Evolutionary conservation across 2,113 vertebrate genomes (phyloP), one percentile per base, ranked within the genome.

Genomic region (Emydura subglobosa): DNA sequence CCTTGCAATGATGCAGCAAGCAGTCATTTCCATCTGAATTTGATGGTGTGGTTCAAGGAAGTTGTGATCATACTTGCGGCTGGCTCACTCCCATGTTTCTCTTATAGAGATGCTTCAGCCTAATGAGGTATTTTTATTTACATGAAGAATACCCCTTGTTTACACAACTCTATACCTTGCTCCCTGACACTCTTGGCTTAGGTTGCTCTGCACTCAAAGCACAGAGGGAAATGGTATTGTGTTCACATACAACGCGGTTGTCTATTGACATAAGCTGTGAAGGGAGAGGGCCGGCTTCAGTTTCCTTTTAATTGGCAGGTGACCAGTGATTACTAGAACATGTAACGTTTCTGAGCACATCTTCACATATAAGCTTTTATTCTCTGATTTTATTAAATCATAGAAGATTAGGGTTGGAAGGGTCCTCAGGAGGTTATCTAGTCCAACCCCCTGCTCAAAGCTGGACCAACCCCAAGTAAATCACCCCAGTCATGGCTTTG

Each of bases 291-390:
- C 65, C 61, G 79, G 17, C 42, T 82, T 8, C 44, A 61, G 10
- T 92, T 86, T 61, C 7, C 50, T 94, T 50, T 44, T 39, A 39
- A 39, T 39, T 39, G 65, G 17, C 65, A 39, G 34, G n/a, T 22
- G 53, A 0, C 27, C 57, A 10, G 3, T 3, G 61, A n/a, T 47
- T 47, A 17, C 14, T 10, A 24, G 50, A 1, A 1, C 6, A 39
- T 72, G 42, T 68, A 31, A n/a, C 51, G 49, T 87, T 86, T 5
- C 31, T 74, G 88, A 34, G 19, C 68, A 2, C 85, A 90, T 87
- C 85, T 87, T 65, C 42, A 87, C 17, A 25, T 82, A 55, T 5
- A 6, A 80, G 16, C 34, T 79, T 93, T 79, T 55, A 44, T 10
- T 34, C 22, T 51, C 47, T 72, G 68, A 55, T 87, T 44, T 82